Evolutionary conservation across 92 coral and sea anemone species (phyloP).

Genomic region (Heliopora coerulea): DNA sequence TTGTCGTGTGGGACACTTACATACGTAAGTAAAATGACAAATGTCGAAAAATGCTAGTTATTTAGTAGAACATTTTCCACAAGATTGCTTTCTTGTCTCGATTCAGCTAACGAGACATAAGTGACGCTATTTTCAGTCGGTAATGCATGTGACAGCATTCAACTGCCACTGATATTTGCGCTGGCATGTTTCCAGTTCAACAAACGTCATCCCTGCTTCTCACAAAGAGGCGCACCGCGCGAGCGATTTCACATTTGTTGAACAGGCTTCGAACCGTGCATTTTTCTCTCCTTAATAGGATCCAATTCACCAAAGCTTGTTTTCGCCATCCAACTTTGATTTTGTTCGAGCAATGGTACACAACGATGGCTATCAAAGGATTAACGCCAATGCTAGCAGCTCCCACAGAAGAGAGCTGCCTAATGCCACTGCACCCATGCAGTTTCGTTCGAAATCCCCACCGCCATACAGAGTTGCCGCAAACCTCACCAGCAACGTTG

Average conservation of each 20-base stretch:
- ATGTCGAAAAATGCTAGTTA: too few relatives aligned
- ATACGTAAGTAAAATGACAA: too few relatives aligned
- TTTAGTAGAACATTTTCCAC: too few relatives aligned
- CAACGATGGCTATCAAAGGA: conserved; percentile 33
- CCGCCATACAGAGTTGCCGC: conserved; percentile 18
- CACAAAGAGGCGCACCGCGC: too few relatives aligned
- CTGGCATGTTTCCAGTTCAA: too few relatives aligned
- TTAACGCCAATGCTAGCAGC: not conserved
- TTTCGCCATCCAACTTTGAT: conserved; percentile 27
- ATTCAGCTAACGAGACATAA: too few relatives aligned
- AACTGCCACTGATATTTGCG: too few relatives aligned
- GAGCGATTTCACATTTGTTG: not conserved
- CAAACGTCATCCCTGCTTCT: too few relatives aligned
- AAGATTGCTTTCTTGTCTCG: too few relatives aligned
- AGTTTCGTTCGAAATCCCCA: conserved; percentile 23
- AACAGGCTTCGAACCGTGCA: not conserved
- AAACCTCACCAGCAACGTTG: conserved; percentile 19
- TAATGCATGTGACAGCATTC: too few relatives aligned
- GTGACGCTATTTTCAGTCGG: too few relatives aligned
- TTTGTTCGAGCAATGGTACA: conserved; percentile 39
- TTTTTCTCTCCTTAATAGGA: conserved; percentile 9
- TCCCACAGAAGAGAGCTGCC: conserved; percentile 6
- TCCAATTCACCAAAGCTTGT: conserved; percentile 4
- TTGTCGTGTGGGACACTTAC: too few relatives aligned
- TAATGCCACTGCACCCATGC: conserved; percentile 6